These are phyloP conservation scores for Mesocentrotus franciscanus DNA, from an alignment of 53 echinoderm and acorn worm genomes.

Conservation along the genomic window DNA sequence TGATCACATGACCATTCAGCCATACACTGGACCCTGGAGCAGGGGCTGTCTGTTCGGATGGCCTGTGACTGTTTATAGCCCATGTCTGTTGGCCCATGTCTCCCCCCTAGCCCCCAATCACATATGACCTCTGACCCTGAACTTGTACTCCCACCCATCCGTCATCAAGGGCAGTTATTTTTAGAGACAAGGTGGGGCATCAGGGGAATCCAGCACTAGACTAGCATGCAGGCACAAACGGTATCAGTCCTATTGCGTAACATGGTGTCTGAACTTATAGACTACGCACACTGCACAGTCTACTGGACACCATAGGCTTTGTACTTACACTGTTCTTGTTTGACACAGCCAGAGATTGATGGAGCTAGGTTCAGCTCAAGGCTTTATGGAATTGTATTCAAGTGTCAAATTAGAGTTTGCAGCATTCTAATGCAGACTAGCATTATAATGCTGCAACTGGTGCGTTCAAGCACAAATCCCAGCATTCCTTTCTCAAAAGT, in stretches of 20 bases:
- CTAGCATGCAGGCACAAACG: no score
- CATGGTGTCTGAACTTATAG: no score
- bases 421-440: no score
- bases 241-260: no score
- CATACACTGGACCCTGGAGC: background rate
- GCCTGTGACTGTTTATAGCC: background rate
- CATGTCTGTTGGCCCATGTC: slow-evolving; percentile 41
- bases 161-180: slow-evolving; percentile 49
- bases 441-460: background rate
- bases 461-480: background rate
- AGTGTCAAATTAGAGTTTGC: no score
- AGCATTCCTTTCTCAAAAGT: background rate
- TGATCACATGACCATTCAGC: background rate
- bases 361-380: no score
- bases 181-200: background rate
- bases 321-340: no score
- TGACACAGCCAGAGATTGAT: no score
- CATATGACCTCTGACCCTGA: slow-evolving; percentile 27
- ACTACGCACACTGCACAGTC: no score
- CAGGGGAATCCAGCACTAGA: background rate
- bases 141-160: slow-evolving; percentile 57
- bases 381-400: no score
- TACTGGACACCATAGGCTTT: no score
- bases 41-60: background rate
- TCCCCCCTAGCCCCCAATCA: slow-evolving; percentile 1